Evolutionary conservation across 2,888 invertebrate genomes (phyloP).

Genomic region (Auanema sp.): DNA sequence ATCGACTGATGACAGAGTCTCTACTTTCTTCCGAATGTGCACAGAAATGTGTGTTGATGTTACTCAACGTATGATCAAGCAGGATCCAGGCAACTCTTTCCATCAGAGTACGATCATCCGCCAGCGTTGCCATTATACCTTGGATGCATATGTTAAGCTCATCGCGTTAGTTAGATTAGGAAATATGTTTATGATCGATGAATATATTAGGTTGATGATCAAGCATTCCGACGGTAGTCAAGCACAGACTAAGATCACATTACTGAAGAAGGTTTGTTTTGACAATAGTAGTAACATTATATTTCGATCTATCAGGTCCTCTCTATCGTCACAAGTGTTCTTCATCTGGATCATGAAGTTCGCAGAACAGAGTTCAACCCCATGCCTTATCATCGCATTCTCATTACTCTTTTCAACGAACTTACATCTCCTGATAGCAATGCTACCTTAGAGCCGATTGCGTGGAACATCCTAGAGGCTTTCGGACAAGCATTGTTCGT

Average conservation of each 20-base stretch:
- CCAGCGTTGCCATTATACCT: conserved; percentile 89
- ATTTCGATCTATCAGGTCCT: conserved; percentile 69
- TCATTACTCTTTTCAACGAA: conserved; percentile 93
- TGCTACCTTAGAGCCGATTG: conserved; percentile 80
- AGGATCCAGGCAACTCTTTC: conserved; percentile 19
- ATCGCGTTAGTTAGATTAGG: conserved; percentile 46
- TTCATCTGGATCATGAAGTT: conserved; percentile 92
- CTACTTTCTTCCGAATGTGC: conserved; percentile 91
- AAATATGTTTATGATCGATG: not conserved
- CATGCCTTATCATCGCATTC: conserved; percentile 92
- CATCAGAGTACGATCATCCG: conserved; percentile 71
- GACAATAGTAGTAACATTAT: not conserved
- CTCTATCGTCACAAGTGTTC: conserved; percentile 90
- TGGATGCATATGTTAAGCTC: conserved; percentile 67
- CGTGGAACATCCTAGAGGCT: conserved; percentile 83
- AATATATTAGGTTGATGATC: conserved; percentile 72
- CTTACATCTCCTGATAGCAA: conserved; percentile 82
- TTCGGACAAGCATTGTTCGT: conserved; percentile 76
- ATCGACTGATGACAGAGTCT: conserved; percentile 94
- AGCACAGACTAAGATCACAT: conserved; percentile 91
- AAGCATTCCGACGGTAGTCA: conserved; percentile 83
- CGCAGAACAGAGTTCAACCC: conserved; percentile 89
- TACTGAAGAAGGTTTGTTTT: conserved; percentile 82
- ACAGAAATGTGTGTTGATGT: conserved; percentile 94
- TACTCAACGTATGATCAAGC: conserved; percentile 74